These are phyloP conservation scores for Amphiprion percula DNA, from an alignment of 2,113 vertebrate genomes.

Conservation along the genomic window DNA sequence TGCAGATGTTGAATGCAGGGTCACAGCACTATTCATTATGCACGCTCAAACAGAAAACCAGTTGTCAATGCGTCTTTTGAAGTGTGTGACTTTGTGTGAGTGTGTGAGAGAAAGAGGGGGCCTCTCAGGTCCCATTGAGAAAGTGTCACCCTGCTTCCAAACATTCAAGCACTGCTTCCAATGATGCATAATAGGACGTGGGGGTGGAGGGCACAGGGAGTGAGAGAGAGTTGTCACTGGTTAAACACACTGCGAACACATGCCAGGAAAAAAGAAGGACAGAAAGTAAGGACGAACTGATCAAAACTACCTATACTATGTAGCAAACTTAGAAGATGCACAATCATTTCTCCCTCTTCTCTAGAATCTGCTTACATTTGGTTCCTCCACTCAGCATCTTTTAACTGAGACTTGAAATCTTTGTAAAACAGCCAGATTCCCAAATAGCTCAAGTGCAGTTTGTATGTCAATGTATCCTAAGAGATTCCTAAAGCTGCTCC, in stretches of 20 bases:
- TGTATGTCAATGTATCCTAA: slow-evolving; percentile 25
- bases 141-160: slow-evolving; percentile 65
- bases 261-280: slow-evolving; percentile 26
- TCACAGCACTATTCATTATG: slow-evolving; percentile 41
- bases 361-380: neutral
- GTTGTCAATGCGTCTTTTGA: slow-evolving; percentile 36
- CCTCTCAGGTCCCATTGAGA: slow-evolving; percentile 61
- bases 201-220: slow-evolving; percentile 17
- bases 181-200: slow-evolving; percentile 52
- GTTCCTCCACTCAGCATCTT: slow-evolving; percentile 17
- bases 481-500: slow-evolving; percentile 8
- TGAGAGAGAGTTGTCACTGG: slow-evolving; percentile 20
- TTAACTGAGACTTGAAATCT: slow-evolving; percentile 11
- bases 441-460: slow-evolving; percentile 18
- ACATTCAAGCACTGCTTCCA: slow-evolving; percentile 59
- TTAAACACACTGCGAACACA: slow-evolving; percentile 52
- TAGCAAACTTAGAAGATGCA: neutral
- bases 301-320: neutral
- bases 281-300: neutral
- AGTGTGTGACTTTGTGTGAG: slow-evolving; percentile 7
- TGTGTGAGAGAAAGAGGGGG: neutral
- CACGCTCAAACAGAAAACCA: slow-evolving; percentile 13
- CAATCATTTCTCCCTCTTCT: neutral
- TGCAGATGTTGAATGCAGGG: slow-evolving; percentile 48
- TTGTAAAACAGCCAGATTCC: slow-evolving; percentile 14